A percentile compares a stretch with the other conserved stretches of the same genome.
Conservation (phyloP, 1,140 invertebrate genomes). For the Palaemon carinicauda region DNA sequence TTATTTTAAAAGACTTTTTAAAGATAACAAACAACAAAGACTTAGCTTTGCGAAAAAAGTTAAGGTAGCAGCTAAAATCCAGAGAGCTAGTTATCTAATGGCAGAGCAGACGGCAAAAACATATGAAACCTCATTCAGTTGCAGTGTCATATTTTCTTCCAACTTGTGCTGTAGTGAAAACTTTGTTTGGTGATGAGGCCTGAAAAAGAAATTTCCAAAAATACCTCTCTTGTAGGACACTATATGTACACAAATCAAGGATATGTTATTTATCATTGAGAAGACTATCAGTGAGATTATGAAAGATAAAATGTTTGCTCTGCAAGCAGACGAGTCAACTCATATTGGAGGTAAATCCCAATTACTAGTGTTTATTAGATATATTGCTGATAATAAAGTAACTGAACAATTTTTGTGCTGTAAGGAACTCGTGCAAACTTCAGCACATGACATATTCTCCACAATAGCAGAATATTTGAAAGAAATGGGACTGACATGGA, state of each 20-base stretch:
- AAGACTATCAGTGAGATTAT: background rate
- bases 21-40: slow-evolving; percentile 14
- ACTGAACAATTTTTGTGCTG: slow-evolving; percentile 14
- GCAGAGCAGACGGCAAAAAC: background rate
- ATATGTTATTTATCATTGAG: background rate
- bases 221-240: background rate
- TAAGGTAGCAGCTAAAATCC: background rate
- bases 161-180: slow-evolving; percentile 9
- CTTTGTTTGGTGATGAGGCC: too few relatives aligned
- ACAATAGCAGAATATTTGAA: too few relatives aligned
- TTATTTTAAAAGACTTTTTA: slow-evolving; percentile 4
- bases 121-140: background rate
- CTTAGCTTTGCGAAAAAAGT: background rate
- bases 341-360: background rate
- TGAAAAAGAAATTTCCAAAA: background rate
- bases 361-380: background rate
- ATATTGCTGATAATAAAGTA: background rate
- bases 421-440: background rate
- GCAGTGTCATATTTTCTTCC: background rate
- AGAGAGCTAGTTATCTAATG: background rate
- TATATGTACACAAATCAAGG: background rate
- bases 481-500: slow-evolving; percentile 5
- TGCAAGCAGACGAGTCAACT: slow-evolving; percentile 5
- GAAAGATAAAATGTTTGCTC: slow-evolving; percentile 10
- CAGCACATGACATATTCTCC: background rate